Conservation (phyloP, 2,113 vertebrate species). For the Notarius quadriscutis region DNA sequence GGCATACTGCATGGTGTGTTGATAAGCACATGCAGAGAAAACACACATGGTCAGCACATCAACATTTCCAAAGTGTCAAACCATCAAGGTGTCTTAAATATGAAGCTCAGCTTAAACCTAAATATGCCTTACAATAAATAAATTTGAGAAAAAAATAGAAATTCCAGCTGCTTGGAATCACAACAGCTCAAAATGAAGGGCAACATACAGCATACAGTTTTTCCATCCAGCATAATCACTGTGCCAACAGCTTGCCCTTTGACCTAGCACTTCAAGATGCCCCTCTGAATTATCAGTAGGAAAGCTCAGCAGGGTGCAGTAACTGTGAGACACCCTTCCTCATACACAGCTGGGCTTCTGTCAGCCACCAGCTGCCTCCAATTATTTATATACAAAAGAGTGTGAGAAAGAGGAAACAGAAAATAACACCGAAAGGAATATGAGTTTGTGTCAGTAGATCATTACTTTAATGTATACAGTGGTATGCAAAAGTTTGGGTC, state of each 20-base stretch:
- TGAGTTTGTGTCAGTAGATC: background rate
- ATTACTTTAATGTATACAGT: background rate
- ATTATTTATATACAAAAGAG: slow-evolving; percentile 29
- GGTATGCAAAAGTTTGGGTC: too few species aligned
- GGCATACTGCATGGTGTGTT: background rate
- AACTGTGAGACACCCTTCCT: slow-evolving; percentile 32
- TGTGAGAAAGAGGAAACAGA: background rate
- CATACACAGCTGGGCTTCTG: slow-evolving; percentile 30
- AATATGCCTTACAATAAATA: background rate
- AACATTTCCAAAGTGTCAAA: slow-evolving; percentile 1
- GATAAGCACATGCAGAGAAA: background rate
- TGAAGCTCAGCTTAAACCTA: background rate
- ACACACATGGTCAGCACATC: background rate
- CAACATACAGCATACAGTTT: slow-evolving; percentile 5
- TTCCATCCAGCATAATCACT: background rate
- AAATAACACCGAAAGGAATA: background rate
- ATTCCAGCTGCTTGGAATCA: background rate
- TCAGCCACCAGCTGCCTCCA: slow-evolving; percentile 45
- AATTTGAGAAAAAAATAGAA: background rate
- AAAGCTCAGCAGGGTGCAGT: slow-evolving; percentile 25
- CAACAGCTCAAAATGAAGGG: background rate
- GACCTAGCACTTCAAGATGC: slow-evolving; percentile 42
- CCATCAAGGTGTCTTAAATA: slow-evolving; percentile 2
- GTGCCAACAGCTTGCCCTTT: slow-evolving; percentile 28
- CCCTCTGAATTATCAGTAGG: slow-evolving; percentile 26